Evolutionary conservation across 2,888 invertebrate species (phyloP).

Genomic region (Tridacna crocea): DNA sequence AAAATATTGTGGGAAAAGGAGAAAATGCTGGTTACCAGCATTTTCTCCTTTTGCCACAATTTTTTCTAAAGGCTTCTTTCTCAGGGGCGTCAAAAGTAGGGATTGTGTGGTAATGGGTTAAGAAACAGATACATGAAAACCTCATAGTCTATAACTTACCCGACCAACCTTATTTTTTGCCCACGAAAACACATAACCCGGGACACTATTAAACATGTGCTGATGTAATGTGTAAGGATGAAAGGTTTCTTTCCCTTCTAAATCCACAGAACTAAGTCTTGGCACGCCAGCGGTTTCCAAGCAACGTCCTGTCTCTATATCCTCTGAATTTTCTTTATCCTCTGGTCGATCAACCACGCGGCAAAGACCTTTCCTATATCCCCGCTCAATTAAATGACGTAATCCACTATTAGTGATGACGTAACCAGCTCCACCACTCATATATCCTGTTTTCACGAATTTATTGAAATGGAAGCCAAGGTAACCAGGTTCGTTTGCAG

Average conservation of each 20-base stretch:
- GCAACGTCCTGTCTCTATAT: conserved; percentile 96
- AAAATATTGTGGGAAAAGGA: too few relatives aligned
- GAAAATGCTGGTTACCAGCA: too few relatives aligned
- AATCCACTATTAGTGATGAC: conserved; percentile 93
- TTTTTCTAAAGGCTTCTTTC: too few relatives aligned
- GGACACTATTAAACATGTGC: conserved; percentile 60
- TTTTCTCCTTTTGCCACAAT: too few relatives aligned
- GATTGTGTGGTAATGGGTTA: too few relatives aligned
- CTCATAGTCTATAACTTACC: conserved; percentile 64
- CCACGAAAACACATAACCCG: conserved; percentile 62
- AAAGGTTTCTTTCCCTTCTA: conserved; percentile 93
- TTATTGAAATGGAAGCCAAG: conserved; percentile 86
- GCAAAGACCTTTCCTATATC: conserved; percentile 87
- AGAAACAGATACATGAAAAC: too few relatives aligned
- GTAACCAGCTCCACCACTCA: conserved; percentile 87
- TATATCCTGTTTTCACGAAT: conserved; percentile 82
- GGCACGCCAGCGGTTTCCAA: conserved; percentile 92
- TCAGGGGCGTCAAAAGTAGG: too few relatives aligned
- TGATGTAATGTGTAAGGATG: conserved; percentile 92
- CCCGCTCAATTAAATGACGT: conserved; percentile 90
- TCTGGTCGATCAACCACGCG: conserved; percentile 88
- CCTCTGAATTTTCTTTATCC: conserved; percentile 88
- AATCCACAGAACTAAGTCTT: conserved; percentile 94
- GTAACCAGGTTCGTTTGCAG: conserved; percentile 91
- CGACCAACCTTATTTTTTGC: conserved; percentile 48